A percentile compares a stretch with the other conserved stretches of the same genome.
phyloP scores from a whole-genome alignment of 2,797 vertebrate species.

The Protosalanx chinensis region DNA sequence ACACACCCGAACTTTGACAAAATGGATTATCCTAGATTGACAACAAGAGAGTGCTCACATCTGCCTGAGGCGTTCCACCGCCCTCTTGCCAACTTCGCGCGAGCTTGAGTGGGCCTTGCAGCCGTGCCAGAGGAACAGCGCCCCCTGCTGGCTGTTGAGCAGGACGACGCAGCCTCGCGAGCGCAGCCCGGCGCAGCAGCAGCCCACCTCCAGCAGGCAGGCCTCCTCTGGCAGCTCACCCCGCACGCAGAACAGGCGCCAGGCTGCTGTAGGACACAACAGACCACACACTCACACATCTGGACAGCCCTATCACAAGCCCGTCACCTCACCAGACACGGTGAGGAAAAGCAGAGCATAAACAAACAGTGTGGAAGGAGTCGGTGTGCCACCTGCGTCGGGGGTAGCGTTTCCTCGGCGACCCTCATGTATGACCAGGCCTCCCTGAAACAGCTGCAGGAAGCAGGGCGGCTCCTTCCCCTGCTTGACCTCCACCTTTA shows the following conservation, averaged over 20 bases:
- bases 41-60: slow-evolving; percentile 53
- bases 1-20: not conserved
- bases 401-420: slow-evolving; percentile 48
- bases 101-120: slow-evolving; percentile 67
- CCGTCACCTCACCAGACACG: too few species aligned
- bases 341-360: not conserved
- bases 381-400: slow-evolving; percentile 54
- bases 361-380: not conserved
- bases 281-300: not conserved
- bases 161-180: slow-evolving; percentile 72
- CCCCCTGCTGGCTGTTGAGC: slow-evolving; percentile 66
- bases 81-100: slow-evolving; percentile 67
- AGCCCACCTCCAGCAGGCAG: slow-evolving; percentile 70
- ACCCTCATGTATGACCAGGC: slow-evolving; percentile 69
- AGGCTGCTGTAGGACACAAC: slow-evolving; percentile 44
- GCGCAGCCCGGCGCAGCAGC: slow-evolving; percentile 69
- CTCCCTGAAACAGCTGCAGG: slow-evolving; percentile 78
- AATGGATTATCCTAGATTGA: too few species aligned
- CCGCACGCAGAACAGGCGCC: slow-evolving; percentile 73
- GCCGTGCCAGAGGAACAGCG: slow-evolving; percentile 74
- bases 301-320: not conserved
- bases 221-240: slow-evolving; percentile 73
- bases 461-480: slow-evolving; percentile 76
- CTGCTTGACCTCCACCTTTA: slow-evolving; percentile 68
- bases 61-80: slow-evolving; percentile 63